Evolutionary conservation across 1,140 invertebrate species (phyloP).

Genomic region (Phthorimaea operculella): DNA sequence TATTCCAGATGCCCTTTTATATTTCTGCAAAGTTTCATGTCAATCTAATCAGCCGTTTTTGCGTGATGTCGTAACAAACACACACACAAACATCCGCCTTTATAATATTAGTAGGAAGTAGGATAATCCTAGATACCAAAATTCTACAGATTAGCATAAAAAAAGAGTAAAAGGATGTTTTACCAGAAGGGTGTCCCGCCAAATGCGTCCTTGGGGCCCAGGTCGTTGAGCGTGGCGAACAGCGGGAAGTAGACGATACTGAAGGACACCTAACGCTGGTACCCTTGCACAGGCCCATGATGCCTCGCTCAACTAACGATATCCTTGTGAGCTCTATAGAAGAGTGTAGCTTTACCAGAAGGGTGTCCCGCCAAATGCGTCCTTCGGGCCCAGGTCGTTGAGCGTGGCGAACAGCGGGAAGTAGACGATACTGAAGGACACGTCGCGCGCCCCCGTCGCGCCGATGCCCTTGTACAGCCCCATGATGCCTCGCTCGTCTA

Average conservation of each 20-base stretch:
- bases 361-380: conserved; percentile 77
- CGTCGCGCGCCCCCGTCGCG: conserved; percentile 93
- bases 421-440: conserved; percentile 98
- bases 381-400: conserved; percentile 88
- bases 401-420: conserved; percentile 96
- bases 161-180: too few relatives aligned
- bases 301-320: conserved; percentile 86
- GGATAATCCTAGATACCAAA: too few relatives aligned
- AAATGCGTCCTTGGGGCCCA: conserved; percentile 86
- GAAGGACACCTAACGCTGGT: conserved; percentile 93
- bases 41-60: too few relatives aligned
- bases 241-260: conserved; percentile 98
- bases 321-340: too few relatives aligned
- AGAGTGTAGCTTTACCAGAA: conserved; percentile 71
- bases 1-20: too few relatives aligned
- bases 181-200: conserved; percentile 80
- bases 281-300: conserved; percentile 95
- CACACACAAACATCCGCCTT: too few relatives aligned
- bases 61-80: too few relatives aligned
- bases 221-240: conserved; percentile 92
- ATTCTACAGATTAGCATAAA: too few relatives aligned
- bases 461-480: conserved; percentile 96
- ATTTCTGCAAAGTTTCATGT: too few relatives aligned
- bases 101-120: too few relatives aligned
- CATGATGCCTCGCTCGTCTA: conserved; percentile 88